phyloP scores from a whole-genome alignment of 1,140 invertebrate species.

The Maconellicoccus hirsutus region DNA sequence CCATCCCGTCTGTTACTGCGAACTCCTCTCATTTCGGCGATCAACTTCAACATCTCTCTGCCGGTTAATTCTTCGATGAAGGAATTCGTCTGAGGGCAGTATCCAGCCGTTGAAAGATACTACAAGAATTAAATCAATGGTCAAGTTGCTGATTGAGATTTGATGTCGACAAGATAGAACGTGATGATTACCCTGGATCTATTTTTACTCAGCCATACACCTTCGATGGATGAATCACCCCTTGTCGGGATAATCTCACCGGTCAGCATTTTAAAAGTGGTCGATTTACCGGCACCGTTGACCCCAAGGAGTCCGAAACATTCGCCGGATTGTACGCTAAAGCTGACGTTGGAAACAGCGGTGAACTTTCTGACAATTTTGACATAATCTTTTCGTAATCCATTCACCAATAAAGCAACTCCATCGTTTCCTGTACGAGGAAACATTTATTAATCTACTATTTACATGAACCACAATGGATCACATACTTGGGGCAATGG shows the following conservation, averaged over 20 bases:
- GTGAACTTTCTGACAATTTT: constrained; percentile 25
- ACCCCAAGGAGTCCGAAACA: constrained; percentile 75
- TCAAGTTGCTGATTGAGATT: neutral
- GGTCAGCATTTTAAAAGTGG: constrained; percentile 55
- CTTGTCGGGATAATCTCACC: constrained; percentile 28
- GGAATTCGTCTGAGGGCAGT: constrained; percentile 43
- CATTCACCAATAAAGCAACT: neutral
- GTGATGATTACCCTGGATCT: constrained; percentile 23
- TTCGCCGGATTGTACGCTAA: constrained; percentile 54
- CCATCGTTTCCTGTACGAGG: too few species aligned
- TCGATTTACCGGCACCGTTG: constrained; percentile 83
- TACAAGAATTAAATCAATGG: neutral
- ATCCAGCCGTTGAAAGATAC: constrained; percentile 38
- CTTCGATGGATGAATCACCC: constrained; percentile 29
- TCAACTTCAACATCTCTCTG: constrained; percentile 38
- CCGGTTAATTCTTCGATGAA: constrained; percentile 43
- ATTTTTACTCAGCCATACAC: neutral
- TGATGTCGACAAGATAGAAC: neutral
- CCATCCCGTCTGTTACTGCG: constrained; percentile 39
- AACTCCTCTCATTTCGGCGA: constrained; percentile 44
- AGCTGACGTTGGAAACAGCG: constrained; percentile 59
- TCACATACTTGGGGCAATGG: too few species aligned
- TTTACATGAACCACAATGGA: too few species aligned
- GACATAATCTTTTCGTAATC: neutral
- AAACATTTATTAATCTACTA: too few species aligned